Conservation (phyloP, 2,113 vertebrate species). For the Pangasianodon gigas region DNA sequence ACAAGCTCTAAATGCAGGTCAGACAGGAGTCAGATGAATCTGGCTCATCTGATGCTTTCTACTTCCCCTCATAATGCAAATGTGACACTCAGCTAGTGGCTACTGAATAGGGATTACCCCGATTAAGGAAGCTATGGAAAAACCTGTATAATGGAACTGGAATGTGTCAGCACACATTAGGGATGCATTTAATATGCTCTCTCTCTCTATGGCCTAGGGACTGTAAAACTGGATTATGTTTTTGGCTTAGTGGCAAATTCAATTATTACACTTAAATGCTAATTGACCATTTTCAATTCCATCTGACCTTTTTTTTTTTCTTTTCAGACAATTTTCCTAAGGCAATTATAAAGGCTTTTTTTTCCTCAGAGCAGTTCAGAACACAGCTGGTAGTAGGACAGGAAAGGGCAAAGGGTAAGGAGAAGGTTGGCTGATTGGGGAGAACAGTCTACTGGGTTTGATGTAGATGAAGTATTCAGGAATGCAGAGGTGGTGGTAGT, state of each 20-base stretch:
- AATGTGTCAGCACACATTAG: conserved; percentile 6
- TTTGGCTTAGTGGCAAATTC: conserved; percentile 29
- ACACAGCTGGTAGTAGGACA: not conserved
- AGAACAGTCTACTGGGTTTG: not conserved
- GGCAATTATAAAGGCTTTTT: conserved; percentile 56
- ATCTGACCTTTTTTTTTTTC: conserved; percentile 48
- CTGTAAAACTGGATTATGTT: conserved; percentile 50
- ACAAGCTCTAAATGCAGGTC: not conserved
- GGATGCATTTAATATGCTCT: conserved; percentile 3
- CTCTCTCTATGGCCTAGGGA: not conserved
- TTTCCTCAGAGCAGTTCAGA: conserved; percentile 8
- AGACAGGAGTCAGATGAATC: conserved; percentile 5
- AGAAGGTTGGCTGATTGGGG: conserved; percentile 55
- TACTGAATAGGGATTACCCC: conserved; percentile 4
- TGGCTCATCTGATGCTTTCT: not conserved
- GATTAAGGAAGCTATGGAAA: conserved; percentile 25
- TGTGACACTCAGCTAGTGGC: not conserved
- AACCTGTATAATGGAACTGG: not conserved
- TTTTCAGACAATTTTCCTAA: conserved; percentile 53
- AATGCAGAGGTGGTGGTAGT: not conserved
- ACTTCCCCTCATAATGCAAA: conserved; percentile 7
- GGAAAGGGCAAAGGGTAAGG: not conserved
- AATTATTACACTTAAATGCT: conserved; percentile 38
- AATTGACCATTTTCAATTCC: conserved; percentile 58
- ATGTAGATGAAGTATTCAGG: conserved; percentile 46